phyloP scores from a whole-genome alignment of 2,113 vertebrate genomes.

The Coracopsis vasa region DNA sequence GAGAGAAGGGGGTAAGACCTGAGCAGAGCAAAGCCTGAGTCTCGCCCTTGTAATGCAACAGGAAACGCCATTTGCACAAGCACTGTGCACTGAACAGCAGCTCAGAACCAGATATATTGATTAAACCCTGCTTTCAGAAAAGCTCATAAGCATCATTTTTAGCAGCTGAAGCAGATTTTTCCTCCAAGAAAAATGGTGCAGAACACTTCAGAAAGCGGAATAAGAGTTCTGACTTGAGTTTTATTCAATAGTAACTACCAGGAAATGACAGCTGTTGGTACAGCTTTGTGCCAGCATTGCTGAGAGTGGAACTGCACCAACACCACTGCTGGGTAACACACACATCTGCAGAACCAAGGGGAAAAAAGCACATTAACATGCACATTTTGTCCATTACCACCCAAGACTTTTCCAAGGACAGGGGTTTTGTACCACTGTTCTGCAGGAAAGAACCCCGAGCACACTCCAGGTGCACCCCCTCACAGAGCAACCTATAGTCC shows the following conservation, averaged over 20 bases:
- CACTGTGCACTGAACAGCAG: neutral
- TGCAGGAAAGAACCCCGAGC: neutral
- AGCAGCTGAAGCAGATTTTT: slow-evolving; percentile 1
- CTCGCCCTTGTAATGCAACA: neutral
- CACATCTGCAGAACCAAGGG: neutral
- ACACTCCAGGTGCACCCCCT: accelerated
- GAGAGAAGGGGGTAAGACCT: neutral
- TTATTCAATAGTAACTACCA: neutral
- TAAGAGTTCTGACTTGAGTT: neutral
- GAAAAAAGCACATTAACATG: neutral
- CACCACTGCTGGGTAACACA: neutral
- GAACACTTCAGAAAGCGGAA: neutral
- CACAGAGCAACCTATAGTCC: neutral
- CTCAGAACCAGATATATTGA: neutral
- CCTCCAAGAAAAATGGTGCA: neutral
- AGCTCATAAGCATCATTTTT: neutral
- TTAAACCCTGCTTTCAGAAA: neutral
- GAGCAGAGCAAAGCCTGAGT: neutral
- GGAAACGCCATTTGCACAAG: neutral
- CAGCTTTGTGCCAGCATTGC: neutral
- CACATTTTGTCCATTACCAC: neutral
- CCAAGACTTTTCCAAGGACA: neutral
- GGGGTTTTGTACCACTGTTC: neutral
- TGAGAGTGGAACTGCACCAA: neutral
- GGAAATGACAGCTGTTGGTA: neutral